Evolutionary conservation across 2,888 invertebrate genomes (phyloP), one percentile per base, ranked within the genome.

Genomic region (Neelides folsomi): DNA sequence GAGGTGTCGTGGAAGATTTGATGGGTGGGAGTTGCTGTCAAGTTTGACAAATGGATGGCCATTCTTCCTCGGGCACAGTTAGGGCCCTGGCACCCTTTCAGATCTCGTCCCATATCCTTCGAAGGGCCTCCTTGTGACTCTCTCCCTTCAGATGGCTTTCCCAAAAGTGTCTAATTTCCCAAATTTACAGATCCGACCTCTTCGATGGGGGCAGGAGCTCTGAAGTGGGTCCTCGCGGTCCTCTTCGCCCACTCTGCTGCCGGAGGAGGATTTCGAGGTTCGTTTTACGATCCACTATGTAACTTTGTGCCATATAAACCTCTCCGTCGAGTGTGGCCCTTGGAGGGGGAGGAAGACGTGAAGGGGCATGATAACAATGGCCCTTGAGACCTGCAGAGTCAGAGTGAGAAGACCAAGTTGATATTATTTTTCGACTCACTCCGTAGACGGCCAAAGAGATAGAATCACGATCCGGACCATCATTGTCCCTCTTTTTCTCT

Each of bases 401-500:
- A 52, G 40, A 43, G 41, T 52, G 52, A 52, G 36, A 46, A 19
- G 40, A 20, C 52, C 40, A 51, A 48, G 48, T 48, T 40, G 40
- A 48, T 48, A 48, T 48, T 48, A 40, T 48, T 48, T 48, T 39
- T 48, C 19, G 7, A 36, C 37, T 37, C 38, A 15, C 27, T 7
- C 7, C 27, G 46, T 37, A 16, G 46, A 36, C 46, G 46, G 36
- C 34, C 34, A 35, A 39, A 39, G 47, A 18, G 52, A 55, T 49
- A 35, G 49, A 53, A 50, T 55, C 55, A 55, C 55, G 55, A 53
- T 49, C 46, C 40, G 45, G 47, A 46, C 45, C 46, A 49, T 49
- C 52, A 49, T 50, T 49, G 52, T 52, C 44, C 49, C 41, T 40
- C 20, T 47, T 46, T 47, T 49, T 41, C 44, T 36, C 49, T 52